phyloP scores from a whole-genome alignment of 2,113 vertebrate species.

The Elachura formosa region DNA sequence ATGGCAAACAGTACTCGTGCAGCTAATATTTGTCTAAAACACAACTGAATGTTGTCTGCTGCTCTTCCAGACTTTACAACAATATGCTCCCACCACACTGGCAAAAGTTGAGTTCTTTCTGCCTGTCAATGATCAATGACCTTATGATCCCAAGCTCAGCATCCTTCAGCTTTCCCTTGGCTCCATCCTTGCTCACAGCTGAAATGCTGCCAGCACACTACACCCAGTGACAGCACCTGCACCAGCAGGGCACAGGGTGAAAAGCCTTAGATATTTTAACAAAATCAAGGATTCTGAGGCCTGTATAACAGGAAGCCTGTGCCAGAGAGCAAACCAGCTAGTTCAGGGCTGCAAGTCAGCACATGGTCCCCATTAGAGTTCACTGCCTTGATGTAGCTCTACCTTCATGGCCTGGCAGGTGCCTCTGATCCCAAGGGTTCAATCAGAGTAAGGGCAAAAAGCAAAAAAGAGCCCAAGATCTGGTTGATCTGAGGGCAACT shows the following conservation, averaged over 20 bases:
- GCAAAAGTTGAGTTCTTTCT: neutral
- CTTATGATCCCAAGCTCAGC: neutral
- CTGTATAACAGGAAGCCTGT: neutral
- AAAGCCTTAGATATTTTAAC: neutral
- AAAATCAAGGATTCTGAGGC: neutral
- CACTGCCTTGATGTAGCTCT: neutral
- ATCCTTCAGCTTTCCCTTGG: neutral
- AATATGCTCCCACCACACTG: neutral
- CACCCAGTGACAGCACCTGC: neutral
- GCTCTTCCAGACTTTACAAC: neutral
- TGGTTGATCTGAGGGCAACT: neutral
- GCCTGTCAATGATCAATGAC: neutral
- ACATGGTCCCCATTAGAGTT: fast-evolving
- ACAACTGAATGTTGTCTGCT: too few species aligned
- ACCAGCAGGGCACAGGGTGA: neutral
- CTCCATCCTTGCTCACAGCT: neutral
- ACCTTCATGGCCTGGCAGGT: fast-evolving
- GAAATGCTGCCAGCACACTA: neutral
- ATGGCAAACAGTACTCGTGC: fast-evolving
- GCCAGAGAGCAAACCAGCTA: neutral
- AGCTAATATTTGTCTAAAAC: too few species aligned
- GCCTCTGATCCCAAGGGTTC: neutral
- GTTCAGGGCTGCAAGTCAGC: neutral
- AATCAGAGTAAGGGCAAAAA: neutral
- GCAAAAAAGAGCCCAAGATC: neutral